Evolutionary conservation across 2,888 invertebrate species (phyloP).

Genomic region (Cataglyphis rosenhaueri): DNA sequence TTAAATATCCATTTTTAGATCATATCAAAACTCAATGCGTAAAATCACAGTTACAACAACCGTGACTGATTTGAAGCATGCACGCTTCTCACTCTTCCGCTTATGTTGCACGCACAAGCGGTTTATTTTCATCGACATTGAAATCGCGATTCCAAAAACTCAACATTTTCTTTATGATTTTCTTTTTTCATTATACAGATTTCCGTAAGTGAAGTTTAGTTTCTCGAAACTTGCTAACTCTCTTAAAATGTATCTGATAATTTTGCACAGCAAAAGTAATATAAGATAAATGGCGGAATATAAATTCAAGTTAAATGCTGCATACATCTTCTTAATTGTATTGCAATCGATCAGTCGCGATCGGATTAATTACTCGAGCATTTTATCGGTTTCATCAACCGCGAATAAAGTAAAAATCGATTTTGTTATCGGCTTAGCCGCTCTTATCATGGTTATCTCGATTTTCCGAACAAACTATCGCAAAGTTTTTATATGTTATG

Average conservation of each 20-base stretch:
- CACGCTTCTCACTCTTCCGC: neutral
- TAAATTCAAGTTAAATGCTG: conserved; percentile 10
- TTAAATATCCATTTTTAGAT: conserved; percentile 6
- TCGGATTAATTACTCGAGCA: conserved; percentile 40
- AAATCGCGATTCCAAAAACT: neutral
- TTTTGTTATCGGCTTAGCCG: conserved; percentile 32
- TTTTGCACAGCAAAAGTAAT: neutral
- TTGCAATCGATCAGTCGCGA: conserved; percentile 33
- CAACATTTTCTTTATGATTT: neutral
- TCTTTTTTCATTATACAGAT: neutral
- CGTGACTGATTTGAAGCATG: conserved; percentile 20
- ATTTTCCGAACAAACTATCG: neutral
- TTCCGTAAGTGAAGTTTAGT: neutral
- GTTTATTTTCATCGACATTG: neutral
- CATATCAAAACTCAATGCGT: neutral
- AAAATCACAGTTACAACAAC: conserved; percentile 18
- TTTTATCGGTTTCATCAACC: conserved; percentile 49
- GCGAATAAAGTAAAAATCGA: conserved; percentile 35
- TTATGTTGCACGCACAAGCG: conserved; percentile 19
- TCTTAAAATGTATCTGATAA: neutral
- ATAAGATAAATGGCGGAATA: neutral
- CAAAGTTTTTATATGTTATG: neutral
- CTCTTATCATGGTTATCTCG: conserved; percentile 35
- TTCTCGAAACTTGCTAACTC: neutral
- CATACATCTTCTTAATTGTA: conserved; percentile 35